These are phyloP conservation scores for Nesogale talazaci DNA, from an alignment of 2,113 vertebrate species.

Conservation along the genomic window DNA sequence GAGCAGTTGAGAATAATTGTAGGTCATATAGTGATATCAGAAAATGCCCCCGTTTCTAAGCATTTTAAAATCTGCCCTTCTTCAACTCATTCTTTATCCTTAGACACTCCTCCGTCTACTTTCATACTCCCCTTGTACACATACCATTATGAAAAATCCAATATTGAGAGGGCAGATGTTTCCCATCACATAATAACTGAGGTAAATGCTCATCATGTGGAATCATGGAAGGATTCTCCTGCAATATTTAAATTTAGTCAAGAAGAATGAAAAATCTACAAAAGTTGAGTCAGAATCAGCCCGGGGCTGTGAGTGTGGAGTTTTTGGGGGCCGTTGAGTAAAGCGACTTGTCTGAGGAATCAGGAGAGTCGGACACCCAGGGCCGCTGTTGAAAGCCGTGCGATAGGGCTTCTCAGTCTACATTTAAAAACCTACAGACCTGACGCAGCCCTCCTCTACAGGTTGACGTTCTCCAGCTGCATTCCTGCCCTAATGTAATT, in stretches of 20 bases:
- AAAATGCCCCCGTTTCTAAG: neutral
- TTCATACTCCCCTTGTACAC: neutral
- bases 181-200: neutral
- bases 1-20: neutral
- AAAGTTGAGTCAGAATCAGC: neutral
- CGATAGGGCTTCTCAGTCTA: neutral
- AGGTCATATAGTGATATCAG: neutral
- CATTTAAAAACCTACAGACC: neutral
- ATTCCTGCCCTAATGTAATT: constrained; percentile 21
- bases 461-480: constrained; percentile 30
- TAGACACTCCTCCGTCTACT: neutral
- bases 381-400: constrained; percentile 29
- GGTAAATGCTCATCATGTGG: neutral
- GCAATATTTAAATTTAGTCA: neutral
- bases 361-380: neutral
- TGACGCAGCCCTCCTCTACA: neutral
- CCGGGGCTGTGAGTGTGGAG: too few species aligned
- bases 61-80: constrained; percentile 10
- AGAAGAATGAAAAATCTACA: neutral
- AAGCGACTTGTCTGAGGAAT: neutral
- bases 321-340: neutral
- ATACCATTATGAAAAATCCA: neutral
- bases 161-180: neutral
- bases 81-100: neutral
- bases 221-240: neutral